Conservation (phyloP, 2,797 vertebrate species). For the Ibycter americanus region DNA sequence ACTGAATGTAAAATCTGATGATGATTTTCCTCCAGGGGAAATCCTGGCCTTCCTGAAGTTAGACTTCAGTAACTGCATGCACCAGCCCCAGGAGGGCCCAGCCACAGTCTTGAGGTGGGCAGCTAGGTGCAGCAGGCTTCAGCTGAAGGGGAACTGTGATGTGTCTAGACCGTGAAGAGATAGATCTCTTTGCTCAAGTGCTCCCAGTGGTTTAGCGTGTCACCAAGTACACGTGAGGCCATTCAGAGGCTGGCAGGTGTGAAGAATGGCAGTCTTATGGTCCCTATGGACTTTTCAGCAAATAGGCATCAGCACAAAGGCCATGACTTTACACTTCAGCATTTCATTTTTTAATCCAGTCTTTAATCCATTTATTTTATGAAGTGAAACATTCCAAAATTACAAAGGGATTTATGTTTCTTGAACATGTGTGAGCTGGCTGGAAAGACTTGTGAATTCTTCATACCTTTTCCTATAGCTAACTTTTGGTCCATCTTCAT, state of each 20-base stretch:
- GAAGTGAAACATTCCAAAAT: constrained; percentile 27
- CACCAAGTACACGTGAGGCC: background rate
- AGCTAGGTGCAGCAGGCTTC: background rate
- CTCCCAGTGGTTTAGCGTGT: accelerated
- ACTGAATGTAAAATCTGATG: background rate
- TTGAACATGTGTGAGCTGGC: background rate
- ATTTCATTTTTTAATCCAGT: constrained; percentile 15
- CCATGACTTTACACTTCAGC: background rate
- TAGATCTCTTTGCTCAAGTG: background rate
- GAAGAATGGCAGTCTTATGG: background rate
- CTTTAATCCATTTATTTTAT: constrained; percentile 7
- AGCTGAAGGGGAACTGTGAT: background rate
- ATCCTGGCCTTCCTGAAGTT: background rate
- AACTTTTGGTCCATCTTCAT: background rate
- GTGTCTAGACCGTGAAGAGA: background rate
- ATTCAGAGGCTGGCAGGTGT: background rate
- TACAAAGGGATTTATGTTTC: background rate
- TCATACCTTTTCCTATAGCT: background rate
- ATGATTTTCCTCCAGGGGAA: background rate
- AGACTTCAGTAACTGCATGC: background rate
- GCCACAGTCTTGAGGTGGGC: background rate
- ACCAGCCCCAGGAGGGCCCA: background rate
- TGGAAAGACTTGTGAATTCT: background rate
- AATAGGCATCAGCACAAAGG: background rate
- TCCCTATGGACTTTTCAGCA: background rate